Conservation (phyloP, 2,888 invertebrate species). For the Neoaliturus tenellus region DNA sequence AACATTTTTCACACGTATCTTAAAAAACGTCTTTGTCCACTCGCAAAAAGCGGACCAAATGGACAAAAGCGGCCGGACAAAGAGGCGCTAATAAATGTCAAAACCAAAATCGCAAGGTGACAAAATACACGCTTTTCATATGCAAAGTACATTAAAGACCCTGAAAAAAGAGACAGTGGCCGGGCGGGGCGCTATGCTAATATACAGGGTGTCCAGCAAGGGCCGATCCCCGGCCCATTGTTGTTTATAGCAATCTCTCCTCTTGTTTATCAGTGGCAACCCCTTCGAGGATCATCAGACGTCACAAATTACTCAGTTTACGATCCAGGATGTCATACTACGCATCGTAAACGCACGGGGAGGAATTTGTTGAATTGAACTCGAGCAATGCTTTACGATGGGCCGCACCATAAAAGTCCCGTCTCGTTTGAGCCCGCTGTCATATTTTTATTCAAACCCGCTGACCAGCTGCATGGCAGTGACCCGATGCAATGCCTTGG, state of each 20-base stretch:
- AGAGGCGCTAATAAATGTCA: background rate
- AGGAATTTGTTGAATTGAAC: slow-evolving; percentile 1
- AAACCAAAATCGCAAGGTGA: slow-evolving; percentile 22
- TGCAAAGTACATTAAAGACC: slow-evolving; percentile 14
- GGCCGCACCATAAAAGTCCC: background rate
- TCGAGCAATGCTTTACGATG: background rate
- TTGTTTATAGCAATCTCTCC: background rate
- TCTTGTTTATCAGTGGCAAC: background rate
- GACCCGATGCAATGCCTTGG: background rate
- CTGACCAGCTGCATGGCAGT: background rate
- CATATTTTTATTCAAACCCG: slow-evolving; percentile 24
- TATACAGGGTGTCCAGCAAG: background rate
- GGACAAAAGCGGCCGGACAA: background rate
- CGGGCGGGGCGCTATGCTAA: slow-evolving; percentile 30
- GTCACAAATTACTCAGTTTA: slow-evolving; percentile 21
- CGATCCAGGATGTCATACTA: background rate
- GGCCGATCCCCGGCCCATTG: too few species aligned
- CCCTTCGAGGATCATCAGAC: background rate
- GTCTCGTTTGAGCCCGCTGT: background rate
- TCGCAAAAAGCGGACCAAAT: slow-evolving; percentile 8
- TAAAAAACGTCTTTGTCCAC: slow-evolving; percentile 13
- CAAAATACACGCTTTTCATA: slow-evolving; percentile 13
- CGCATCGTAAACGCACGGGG: background rate
- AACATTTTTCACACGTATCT: background rate
- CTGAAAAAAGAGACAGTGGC: background rate